These are phyloP conservation scores for Diceros bicornis DNA, from an alignment of 2,797 vertebrate species.

Conservation along the genomic window DNA sequence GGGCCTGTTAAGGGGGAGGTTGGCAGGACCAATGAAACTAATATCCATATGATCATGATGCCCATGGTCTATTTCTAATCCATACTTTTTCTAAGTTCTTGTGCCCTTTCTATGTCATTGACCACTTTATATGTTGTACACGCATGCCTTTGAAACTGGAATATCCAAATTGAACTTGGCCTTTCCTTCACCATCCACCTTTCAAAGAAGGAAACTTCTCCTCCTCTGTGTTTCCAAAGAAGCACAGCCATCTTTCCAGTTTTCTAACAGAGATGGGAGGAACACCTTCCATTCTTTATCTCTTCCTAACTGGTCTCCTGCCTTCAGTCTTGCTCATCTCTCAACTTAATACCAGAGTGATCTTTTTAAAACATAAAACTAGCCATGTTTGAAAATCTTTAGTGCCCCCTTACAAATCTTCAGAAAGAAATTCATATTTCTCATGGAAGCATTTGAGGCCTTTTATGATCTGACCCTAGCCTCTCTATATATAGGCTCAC, in stretches of 20 bases:
- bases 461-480: neutral
- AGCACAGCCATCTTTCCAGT: neutral
- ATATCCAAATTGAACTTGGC: neutral
- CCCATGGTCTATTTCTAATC: neutral
- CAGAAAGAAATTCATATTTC: slow-evolving; percentile 38
- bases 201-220: neutral
- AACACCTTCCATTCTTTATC: neutral
- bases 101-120: neutral
- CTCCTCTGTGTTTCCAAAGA: neutral
- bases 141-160: neutral
- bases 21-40: neutral
- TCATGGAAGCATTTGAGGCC: neutral
- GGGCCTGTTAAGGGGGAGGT: neutral
- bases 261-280: neutral
- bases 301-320: neutral
- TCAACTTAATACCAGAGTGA: neutral
- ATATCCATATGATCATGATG: neutral
- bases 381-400: neutral
- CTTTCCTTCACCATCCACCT: neutral
- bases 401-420: neutral
- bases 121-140: neutral
- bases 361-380: slow-evolving; percentile 14
- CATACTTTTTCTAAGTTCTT: neutral
- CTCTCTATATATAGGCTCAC: neutral
- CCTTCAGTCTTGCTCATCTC: neutral